Evolutionary conservation across 1,140 invertebrate species (phyloP), one percentile per base, ranked within the genome.

Genomic region (Trichoplusia ni): DNA sequence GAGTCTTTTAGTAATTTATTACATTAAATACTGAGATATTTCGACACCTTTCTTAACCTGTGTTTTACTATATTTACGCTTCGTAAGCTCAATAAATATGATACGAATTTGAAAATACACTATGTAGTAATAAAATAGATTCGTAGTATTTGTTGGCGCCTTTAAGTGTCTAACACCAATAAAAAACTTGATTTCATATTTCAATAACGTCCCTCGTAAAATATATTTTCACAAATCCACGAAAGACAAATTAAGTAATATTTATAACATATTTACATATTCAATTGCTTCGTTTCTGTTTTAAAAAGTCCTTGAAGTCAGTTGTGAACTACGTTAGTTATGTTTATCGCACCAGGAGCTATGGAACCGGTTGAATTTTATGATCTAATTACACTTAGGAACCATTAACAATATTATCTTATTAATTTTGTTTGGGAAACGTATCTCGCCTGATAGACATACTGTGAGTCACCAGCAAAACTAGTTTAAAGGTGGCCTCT

Each of bases 301-400:
- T 11, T 42, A 11, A 40, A 3, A 25, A 25, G 11, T 2, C 21
- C 1, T 14, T 40, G 40, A 29, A 21, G 23, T n/a, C 23, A 18
- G 14, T 40, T 29, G 23, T 37, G 44, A 44, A 59, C 38, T 31
- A 31, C 25, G 21, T 59, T 44, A n/a, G 11, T 54, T n/a, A n/a
- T n/a, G n/a, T n/a, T 54, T 23, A 40, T 54, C 35, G 21, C 13
- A 2, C n/a, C 21, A 38, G 11, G 14, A 38, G 51, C 35, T 38
- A 8, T 14, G 4, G 7, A 54, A 54, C 51, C 35, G 51, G 51
- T 54, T 14, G 33, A 54, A 16, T 25, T 23, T 38, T 38, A n/a
- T 54, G 51, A 38, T 54, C 35, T 18, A 54, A 54, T 40, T 38
- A 38, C 35, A 25, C 23, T 38, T 9, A 54, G 27, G 11, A 5